These are phyloP conservation scores for Octodonta nipae DNA, from an alignment of 2,888 invertebrate species.

Conservation along the genomic window DNA sequence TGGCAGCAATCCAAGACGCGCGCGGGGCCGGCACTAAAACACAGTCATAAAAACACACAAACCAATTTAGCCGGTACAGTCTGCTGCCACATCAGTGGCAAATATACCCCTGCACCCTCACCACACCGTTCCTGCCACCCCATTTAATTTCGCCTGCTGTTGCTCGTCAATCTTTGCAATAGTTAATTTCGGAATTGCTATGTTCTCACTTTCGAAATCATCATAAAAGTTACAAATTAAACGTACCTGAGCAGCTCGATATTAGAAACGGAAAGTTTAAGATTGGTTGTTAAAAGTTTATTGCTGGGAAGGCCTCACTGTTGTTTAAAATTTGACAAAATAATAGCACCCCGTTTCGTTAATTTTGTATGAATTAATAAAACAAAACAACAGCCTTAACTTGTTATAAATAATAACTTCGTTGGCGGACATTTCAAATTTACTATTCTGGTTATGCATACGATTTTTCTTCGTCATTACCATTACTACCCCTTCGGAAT, in stretches of 20 bases:
- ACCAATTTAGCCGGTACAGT: conserved; percentile 38
- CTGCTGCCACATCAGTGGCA: conserved; percentile 27
- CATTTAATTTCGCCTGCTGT: conserved; percentile 33
- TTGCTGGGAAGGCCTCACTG: too few species aligned
- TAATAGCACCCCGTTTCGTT: too few species aligned
- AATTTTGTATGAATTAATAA: too few species aligned
- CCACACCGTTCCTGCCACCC: conserved; percentile 11
- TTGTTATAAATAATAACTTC: too few species aligned
- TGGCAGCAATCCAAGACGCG: conserved; percentile 36
- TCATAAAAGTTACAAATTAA: conserved; percentile 27
- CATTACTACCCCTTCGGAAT: too few species aligned
- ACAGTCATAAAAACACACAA: conserved; percentile 40
- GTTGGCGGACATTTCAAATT: too few species aligned
- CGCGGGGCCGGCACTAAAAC: conserved; percentile 37
- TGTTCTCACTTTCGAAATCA: conserved; percentile 29
- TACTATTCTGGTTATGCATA: too few species aligned
- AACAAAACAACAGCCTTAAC: too few species aligned
- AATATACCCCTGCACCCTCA: neutral
- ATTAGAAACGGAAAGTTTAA: conserved; percentile 14
- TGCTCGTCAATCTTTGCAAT: conserved; percentile 33
- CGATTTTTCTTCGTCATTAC: too few species aligned
- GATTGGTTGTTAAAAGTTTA: conserved; percentile 15
- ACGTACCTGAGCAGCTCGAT: conserved; percentile 10
- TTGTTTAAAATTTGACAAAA: too few species aligned
- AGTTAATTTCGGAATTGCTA: conserved; percentile 30